Percentiles rank a stretch among this genome's conserved stretches.
Conservation (phyloP, 2,888 invertebrate species). For the Abrostola tripartita region DNA sequence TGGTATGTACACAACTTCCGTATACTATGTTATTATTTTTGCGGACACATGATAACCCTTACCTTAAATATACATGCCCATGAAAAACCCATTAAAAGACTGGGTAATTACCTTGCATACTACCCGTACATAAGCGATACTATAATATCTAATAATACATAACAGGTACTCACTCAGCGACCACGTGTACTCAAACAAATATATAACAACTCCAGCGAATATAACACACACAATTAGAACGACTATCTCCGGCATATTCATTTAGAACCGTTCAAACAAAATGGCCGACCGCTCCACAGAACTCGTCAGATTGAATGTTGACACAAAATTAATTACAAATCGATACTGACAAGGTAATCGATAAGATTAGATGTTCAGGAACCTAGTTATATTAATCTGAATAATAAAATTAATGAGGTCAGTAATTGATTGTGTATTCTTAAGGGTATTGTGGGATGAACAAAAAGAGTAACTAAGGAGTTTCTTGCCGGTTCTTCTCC, state of each 20-base stretch:
- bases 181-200: slow-evolving; percentile 14
- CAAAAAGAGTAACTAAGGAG: no score
- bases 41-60: no score
- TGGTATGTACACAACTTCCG: no score
- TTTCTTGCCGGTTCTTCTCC: no score
- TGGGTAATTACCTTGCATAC: no score
- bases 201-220: slow-evolving; percentile 1
- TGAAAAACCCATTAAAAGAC: no score
- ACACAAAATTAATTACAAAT: slow-evolving; percentile 8
- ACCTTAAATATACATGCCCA: no score
- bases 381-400: neutral
- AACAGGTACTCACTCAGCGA: slow-evolving; percentile 9
- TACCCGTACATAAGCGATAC: no score
- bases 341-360: neutral
- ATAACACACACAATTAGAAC: slow-evolving; percentile 7
- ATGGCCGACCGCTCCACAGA: neutral
- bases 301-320: slow-evolving; percentile 2
- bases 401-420: slow-evolving; percentile 2
- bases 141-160: no score
- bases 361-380: slow-evolving; percentile 9
- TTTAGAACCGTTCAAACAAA: neutral
- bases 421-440: neutral
- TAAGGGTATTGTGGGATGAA: neutral
- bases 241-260: neutral
- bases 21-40: no score